These are phyloP conservation scores for Natator depressus DNA, from an alignment of 2,113 vertebrate species.

Conservation along the genomic window DNA sequence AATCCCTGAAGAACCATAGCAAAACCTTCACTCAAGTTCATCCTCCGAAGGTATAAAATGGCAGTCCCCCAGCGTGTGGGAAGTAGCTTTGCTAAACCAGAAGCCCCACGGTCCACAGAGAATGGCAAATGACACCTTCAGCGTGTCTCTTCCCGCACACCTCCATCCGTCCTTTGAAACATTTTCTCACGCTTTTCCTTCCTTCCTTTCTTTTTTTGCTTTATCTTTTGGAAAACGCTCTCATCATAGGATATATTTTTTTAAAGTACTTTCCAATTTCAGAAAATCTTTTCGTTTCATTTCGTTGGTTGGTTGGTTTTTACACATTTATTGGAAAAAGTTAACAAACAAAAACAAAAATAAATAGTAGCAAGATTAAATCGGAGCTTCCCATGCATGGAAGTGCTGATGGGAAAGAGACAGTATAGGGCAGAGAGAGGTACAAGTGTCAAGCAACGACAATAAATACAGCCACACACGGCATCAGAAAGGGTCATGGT, in stretches of 20 bases:
- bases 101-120: neutral
- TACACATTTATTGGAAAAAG: neutral
- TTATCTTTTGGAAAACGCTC: neutral
- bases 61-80: too few relatives aligned
- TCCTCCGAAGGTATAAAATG: neutral
- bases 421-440: neutral
- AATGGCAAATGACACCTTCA: neutral
- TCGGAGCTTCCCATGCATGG: neutral
- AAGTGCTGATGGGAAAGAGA: neutral
- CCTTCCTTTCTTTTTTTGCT: neutral
- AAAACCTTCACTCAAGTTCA: neutral
- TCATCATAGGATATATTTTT: neutral
- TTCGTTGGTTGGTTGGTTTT: neutral
- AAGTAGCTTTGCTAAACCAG: neutral
- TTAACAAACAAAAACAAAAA: neutral
- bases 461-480: conserved; percentile 22
- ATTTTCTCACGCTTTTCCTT: neutral
- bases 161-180: neutral
- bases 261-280: neutral
- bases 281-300: neutral
- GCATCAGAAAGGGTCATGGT: neutral
- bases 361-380: neutral
- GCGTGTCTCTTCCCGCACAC: neutral
- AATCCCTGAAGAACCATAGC: too few relatives aligned
- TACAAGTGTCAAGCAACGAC: neutral